Conservation (phyloP, 2,797 vertebrate species). For the Microctenopoma stevenorrisi region DNA sequence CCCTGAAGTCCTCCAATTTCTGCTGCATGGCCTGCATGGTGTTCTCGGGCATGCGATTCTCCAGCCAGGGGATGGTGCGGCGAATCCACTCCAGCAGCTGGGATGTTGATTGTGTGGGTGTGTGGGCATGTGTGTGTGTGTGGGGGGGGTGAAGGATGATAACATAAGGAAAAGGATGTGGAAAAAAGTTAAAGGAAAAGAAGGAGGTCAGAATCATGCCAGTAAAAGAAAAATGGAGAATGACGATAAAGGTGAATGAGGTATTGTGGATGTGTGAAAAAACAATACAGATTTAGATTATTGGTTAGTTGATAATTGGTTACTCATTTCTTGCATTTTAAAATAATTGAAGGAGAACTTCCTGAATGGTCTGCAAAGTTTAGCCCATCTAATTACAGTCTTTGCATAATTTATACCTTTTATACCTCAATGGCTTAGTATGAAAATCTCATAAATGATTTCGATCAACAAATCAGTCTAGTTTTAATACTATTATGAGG, state of each 20-base stretch:
- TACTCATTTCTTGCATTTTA: constrained; percentile 13
- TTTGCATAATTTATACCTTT: too few relatives aligned
- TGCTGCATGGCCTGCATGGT: constrained; percentile 99
- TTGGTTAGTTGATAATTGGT: constrained; percentile 20
- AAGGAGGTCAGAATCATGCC: constrained; percentile 34
- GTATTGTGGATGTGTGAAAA: constrained; percentile 35
- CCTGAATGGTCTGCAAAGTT: too few relatives aligned
- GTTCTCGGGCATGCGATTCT: constrained; percentile 95
- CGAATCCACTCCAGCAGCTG: constrained; percentile 98
- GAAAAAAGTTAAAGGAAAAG: constrained; percentile 32
- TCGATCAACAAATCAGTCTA: not conserved
- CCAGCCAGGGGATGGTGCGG: constrained; percentile 97
- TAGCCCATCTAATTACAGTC: too few relatives aligned
- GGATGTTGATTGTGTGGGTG: constrained; percentile 5
- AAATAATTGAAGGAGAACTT: not conserved
- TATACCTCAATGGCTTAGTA: too few relatives aligned
- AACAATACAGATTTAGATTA: constrained; percentile 42
- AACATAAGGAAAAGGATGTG: constrained; percentile 5
- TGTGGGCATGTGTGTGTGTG: constrained; percentile 5
- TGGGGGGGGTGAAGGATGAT: not conserved
- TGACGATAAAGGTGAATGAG: not conserved
- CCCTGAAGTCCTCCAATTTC: constrained; percentile 98
- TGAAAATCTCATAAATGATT: not conserved
- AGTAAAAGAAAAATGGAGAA: constrained; percentile 2
- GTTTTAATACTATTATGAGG: not conserved